Conservation (phyloP, 2,113 vertebrate genomes). For the Ctenodactylus gundi region DNA sequence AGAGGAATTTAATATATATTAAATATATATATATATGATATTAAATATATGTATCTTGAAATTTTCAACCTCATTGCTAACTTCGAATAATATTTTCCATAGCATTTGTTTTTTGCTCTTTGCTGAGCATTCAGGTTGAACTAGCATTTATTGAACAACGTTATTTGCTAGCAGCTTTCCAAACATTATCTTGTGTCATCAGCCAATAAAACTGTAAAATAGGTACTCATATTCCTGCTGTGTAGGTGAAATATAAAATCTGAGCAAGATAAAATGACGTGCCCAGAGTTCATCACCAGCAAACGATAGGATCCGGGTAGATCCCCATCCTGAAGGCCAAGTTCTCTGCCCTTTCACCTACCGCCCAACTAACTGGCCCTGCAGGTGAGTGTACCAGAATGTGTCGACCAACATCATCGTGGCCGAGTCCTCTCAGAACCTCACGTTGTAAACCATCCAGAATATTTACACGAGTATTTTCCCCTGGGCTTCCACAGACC, state of each 20-base stretch:
- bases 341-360: background rate
- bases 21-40: no score
- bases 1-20: no score
- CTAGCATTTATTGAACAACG: conserved; percentile 5
- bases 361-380: background rate
- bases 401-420: no score
- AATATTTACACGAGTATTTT: background rate
- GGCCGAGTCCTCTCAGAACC: no score
- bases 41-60: no score
- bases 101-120: conserved; percentile 43
- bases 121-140: conserved; percentile 48
- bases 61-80: conserved; percentile 38
- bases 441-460: background rate
- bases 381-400: background rate
- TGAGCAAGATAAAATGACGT: conserved; percentile 57
- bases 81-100: background rate
- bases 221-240: conserved; percentile 29
- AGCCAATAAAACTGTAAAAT: conserved; percentile 58
- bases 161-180: background rate
- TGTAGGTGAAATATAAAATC: conserved; percentile 51
- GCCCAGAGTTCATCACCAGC: conserved; percentile 8
- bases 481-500: background rate
- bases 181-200: conserved; percentile 63
- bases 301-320: background rate
- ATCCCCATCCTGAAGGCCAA: background rate